phyloP scores from a whole-genome alignment of 2,113 vertebrate genomes.

The Delphinapterus leucas region DNA sequence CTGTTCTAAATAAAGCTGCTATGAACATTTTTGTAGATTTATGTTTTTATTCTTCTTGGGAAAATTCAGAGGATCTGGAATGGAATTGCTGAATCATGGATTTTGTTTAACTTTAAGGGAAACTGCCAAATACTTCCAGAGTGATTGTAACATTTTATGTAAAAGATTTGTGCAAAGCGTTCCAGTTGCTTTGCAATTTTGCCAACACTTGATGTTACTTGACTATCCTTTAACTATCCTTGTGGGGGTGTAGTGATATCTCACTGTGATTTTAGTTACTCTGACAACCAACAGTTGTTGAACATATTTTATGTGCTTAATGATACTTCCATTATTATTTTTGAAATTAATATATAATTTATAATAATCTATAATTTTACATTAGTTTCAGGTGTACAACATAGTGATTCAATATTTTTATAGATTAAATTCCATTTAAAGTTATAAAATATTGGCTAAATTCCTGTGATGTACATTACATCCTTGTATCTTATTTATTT shows the following conservation, averaged over 20 bases:
- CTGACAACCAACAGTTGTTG: background rate
- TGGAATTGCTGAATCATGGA: background rate
- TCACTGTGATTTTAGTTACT: background rate
- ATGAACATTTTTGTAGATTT: background rate
- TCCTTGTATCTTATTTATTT: background rate
- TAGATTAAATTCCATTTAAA: background rate
- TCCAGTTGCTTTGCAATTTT: background rate
- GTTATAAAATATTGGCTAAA: background rate
- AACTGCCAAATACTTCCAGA: background rate
- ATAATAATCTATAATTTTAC: background rate
- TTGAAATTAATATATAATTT: background rate
- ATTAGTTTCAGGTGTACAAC: background rate
- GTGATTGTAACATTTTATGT: background rate
- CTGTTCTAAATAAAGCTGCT: background rate
- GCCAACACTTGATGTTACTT: background rate
- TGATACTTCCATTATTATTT: background rate
- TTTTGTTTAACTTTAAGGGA: background rate
- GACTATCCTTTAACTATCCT: background rate
- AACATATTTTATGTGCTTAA: background rate
- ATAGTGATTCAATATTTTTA: background rate
- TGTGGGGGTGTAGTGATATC: rapidly evolving
- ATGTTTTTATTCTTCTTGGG: background rate
- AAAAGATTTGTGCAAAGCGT: background rate
- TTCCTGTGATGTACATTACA: background rate
- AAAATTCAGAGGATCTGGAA: background rate